These are phyloP conservation scores for Cheilosia variabilis DNA, from an alignment of 2,888 invertebrate genomes.

Conservation along the genomic window DNA sequence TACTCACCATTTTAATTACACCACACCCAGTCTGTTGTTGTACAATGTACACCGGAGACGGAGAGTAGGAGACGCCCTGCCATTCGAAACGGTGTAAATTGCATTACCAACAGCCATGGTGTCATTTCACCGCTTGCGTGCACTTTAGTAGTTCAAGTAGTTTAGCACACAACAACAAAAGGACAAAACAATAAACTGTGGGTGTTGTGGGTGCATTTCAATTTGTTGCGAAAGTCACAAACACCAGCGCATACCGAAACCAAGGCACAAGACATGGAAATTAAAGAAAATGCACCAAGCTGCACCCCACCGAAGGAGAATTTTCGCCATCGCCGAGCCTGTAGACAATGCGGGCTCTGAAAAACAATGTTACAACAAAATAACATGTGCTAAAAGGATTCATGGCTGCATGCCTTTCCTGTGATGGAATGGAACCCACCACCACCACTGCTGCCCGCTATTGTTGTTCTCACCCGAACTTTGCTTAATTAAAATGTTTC, in stretches of 20 bases:
- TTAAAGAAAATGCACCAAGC: constrained; percentile 31
- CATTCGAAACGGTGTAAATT: constrained; percentile 48
- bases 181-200: constrained; percentile 48
- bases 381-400: constrained; percentile 70
- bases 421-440: constrained; percentile 12
- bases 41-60: too few relatives aligned
- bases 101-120: constrained; percentile 51
- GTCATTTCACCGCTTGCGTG: constrained; percentile 59
- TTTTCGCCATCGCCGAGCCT: neutral
- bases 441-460: constrained; percentile 34
- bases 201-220: constrained; percentile 33
- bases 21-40: constrained; percentile 7
- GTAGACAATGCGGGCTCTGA: constrained; percentile 39
- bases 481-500: constrained; percentile 74
- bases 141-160: constrained; percentile 29
- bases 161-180: constrained; percentile 33
- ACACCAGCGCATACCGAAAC: constrained; percentile 4
- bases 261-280: constrained; percentile 37
- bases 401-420: constrained; percentile 55
- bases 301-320: neutral
- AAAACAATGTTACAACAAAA: constrained; percentile 58
- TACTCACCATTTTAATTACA: constrained; percentile 36
- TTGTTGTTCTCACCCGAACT: constrained; percentile 65
- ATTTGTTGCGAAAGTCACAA: constrained; percentile 39
- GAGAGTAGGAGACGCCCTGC: neutral